These are phyloP conservation scores for Valencia hispanica DNA, from an alignment of 2,797 vertebrate genomes.

Conservation along the genomic window DNA sequence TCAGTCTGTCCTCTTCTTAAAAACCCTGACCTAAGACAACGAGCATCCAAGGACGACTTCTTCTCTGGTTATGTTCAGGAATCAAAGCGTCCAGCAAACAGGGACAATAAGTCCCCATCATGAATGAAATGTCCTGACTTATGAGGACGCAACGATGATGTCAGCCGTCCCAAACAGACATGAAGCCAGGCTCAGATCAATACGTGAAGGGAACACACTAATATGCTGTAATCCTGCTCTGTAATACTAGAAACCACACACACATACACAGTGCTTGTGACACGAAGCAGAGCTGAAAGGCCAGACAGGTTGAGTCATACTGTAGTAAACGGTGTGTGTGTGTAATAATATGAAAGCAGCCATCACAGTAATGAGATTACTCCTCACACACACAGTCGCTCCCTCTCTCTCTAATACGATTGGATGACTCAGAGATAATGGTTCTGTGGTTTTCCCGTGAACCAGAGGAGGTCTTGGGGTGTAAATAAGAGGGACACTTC, in stretches of 20 bases:
- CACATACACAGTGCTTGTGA: not conserved
- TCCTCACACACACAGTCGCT: conserved; percentile 6
- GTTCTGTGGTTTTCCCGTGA: conserved; percentile 21
- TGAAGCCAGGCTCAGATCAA: not conserved
- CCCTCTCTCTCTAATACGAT: conserved; percentile 2
- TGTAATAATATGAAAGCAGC: conserved; percentile 25
- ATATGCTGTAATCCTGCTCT: not conserved
- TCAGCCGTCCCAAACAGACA: not conserved
- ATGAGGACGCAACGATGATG: not conserved
- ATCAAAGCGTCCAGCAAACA: not conserved
- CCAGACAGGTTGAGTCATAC: conserved; percentile 26
- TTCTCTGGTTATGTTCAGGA: no score
- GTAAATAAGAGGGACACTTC: conserved; percentile 14
- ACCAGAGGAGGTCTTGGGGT: conserved; percentile 16
- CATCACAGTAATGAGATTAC: conserved; percentile 48
- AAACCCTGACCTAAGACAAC: no score
- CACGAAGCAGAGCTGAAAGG: not conserved
- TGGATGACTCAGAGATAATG: conserved; percentile 48
- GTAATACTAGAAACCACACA: not conserved
- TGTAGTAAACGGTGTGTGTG: not conserved
- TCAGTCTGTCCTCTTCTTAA: no score
- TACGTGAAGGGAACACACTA: not conserved
- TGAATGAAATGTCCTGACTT: not conserved
- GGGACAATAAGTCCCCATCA: not conserved
- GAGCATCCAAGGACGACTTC: no score